Evolutionary conservation across 2,113 vertebrate species (phyloP), one percentile per base, ranked within the genome.

Genomic region (Columba livia): DNA sequence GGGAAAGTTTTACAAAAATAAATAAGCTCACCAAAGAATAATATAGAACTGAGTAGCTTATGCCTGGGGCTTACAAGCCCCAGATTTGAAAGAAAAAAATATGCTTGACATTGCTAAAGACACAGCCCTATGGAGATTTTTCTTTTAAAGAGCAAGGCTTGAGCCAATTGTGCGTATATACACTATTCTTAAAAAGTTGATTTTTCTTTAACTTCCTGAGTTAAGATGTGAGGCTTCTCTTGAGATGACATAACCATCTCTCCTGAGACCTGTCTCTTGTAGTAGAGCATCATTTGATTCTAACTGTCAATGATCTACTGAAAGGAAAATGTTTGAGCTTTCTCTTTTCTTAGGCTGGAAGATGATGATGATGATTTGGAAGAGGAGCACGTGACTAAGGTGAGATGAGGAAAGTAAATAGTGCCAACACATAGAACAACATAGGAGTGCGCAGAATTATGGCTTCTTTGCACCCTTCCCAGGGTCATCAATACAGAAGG

Each of bases 351-450:
- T 94, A 98, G 98, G 48, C 64, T 97, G 57, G 98, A 90, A 12
- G 98, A 99, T 26, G 98, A 47, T 7, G 44, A 98, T 0, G 98
- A 98, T 23, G 98, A 99, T 86, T 96, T 99, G 70, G 98, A 99
- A 51, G 99, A 99, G 88, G 99, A 99, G 18, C 99, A 99, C 11
- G 97, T 99, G 28, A 98, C 98, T 23, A 99, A 99, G 99, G 99
- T 99, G 58, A 94, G 96, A 74, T 51, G 56, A 89, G 40, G 66
- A 65, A 71, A 75, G 34, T 31, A 28, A 53, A 34, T 50, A 51
- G 40, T 73, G 34, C 25, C 23, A 19, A 53, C 16, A 74, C 24
- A 15, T 2, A 75, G 47, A 66, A 60, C 28, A 66, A n/a, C 10
- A 24, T 34, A 28, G n/a, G n/a, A 58, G 12, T 15, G 56, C 78